Percentiles rank a stretch among this genome's conserved stretches.
phyloP scores from a whole-genome alignment of 2,113 vertebrate genomes.

The Synodontis membranacea region DNA sequence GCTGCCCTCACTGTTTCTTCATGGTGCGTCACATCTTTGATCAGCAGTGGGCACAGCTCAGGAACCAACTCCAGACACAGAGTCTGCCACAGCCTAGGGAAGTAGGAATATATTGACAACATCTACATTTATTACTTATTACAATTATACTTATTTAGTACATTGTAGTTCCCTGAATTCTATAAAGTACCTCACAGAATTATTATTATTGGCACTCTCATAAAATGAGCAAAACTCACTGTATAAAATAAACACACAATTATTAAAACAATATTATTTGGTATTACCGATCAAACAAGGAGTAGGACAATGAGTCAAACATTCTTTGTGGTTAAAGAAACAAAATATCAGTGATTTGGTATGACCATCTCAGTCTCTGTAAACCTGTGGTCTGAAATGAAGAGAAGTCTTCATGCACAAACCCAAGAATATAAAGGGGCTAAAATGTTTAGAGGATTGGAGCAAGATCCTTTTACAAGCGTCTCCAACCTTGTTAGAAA shows the following conservation, averaged over 20 bases:
- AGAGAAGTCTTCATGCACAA: too few species aligned
- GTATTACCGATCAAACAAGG: neutral
- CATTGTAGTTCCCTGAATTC: neutral
- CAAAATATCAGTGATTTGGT: too few species aligned
- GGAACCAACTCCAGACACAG: conserved; percentile 87
- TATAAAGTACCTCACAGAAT: neutral
- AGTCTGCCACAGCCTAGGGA: conserved; percentile 82
- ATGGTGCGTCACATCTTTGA: conserved; percentile 88
- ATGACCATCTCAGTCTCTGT: too few species aligned
- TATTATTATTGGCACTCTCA: neutral
- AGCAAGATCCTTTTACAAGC: too few species aligned
- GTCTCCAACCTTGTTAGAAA: too few species aligned
- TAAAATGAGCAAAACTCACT: neutral
- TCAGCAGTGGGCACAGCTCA: conserved; percentile 88
- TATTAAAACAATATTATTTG: neutral
- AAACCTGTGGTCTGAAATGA: too few species aligned
- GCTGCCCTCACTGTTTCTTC: conserved; percentile 89
- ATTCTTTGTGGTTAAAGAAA: too few species aligned
- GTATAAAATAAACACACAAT: neutral
- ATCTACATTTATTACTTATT: neutral
- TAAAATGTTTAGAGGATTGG: too few species aligned
- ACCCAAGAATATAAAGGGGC: too few species aligned
- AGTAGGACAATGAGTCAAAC: too few species aligned
- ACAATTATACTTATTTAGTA: too few species aligned
- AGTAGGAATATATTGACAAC: neutral